Evolutionary conservation across 2,888 invertebrate species (phyloP).

Genomic region (Lithosia quadra): DNA sequence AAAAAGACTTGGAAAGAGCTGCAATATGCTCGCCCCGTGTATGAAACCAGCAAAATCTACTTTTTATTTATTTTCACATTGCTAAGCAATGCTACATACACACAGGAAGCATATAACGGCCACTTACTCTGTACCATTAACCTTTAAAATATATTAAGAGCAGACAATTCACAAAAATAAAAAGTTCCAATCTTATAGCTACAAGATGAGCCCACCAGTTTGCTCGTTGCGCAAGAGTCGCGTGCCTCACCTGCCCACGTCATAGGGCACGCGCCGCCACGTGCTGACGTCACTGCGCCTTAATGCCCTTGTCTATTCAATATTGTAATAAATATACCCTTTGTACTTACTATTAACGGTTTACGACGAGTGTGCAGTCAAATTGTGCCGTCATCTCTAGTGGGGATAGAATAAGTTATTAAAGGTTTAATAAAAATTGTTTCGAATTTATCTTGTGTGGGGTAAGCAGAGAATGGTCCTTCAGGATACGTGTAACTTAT

Average conservation of each 20-base stretch:
- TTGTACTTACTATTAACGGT: slow-evolving; percentile 20
- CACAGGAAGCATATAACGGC: no score
- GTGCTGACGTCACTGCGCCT: slow-evolving; percentile 36
- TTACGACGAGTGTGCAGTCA: slow-evolving; percentile 33
- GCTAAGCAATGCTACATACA: background rate
- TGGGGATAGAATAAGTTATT: background rate
- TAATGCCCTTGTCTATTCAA: slow-evolving; percentile 37
- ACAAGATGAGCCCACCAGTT: slow-evolving; percentile 28
- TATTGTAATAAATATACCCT: slow-evolving; percentile 19
- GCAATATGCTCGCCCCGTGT: no score
- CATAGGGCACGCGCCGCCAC: slow-evolving; percentile 49
- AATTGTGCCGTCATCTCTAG: slow-evolving; percentile 25
- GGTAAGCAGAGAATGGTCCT: background rate
- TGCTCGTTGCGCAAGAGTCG: slow-evolving; percentile 39
- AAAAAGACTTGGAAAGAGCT: no score
- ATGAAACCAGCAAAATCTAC: no score
- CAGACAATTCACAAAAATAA: background rate
- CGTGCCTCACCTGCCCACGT: slow-evolving; percentile 55
- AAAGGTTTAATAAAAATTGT: background rate
- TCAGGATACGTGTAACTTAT: background rate
- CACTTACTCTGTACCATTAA: no score
- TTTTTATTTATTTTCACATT: no score
- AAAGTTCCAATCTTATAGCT: slow-evolving; percentile 20
- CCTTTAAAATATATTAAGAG: background rate
- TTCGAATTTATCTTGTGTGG: background rate